Percentiles rank a stretch among this genome's conserved stretches.
Conservation (phyloP, 1,140 invertebrate genomes). For the Gonioctena quinquepunctata region DNA sequence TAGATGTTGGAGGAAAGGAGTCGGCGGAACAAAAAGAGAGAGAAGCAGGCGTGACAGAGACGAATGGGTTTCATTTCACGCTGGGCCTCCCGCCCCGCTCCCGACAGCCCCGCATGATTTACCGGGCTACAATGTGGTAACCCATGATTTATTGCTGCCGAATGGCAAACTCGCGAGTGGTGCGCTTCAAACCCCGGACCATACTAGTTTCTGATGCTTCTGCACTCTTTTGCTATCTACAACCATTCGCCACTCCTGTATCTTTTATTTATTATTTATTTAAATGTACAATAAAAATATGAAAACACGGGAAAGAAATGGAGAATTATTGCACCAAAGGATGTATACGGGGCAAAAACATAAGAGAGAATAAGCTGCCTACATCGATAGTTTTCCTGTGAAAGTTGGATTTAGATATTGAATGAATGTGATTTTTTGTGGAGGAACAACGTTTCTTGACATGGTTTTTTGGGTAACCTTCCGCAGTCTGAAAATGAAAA, state of each 20-base stretch:
- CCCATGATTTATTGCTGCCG: conserved; percentile 65
- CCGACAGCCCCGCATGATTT: conserved; percentile 62
- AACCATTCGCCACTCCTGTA: background rate
- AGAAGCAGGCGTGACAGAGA: conserved; percentile 52
- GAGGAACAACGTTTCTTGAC: too few relatives aligned
- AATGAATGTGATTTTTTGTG: too few relatives aligned
- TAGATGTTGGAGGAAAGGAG: conserved; percentile 11
- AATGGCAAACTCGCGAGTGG: conserved; percentile 54
- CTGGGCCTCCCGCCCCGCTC: conserved; percentile 54
- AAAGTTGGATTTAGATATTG: too few relatives aligned
- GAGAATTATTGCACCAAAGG: too few relatives aligned
- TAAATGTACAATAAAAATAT: too few relatives aligned
- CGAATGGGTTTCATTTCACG: conserved; percentile 60
- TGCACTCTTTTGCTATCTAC: background rate
- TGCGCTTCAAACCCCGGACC: conserved; percentile 12
- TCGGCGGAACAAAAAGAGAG: conserved; percentile 45
- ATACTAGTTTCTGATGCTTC: conserved; percentile 1
- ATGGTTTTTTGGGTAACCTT: too few relatives aligned
- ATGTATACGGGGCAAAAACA: too few relatives aligned
- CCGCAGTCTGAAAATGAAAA: too few relatives aligned
- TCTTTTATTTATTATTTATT: too few relatives aligned
- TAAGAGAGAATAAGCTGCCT: too few relatives aligned
- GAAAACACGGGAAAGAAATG: too few relatives aligned
- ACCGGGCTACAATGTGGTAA: conserved; percentile 71
- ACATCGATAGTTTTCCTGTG: too few relatives aligned